These are phyloP conservation scores for Lutjanus argentimaculatus DNA, from an alignment of 2,797 vertebrate genomes.

Conservation along the genomic window DNA sequence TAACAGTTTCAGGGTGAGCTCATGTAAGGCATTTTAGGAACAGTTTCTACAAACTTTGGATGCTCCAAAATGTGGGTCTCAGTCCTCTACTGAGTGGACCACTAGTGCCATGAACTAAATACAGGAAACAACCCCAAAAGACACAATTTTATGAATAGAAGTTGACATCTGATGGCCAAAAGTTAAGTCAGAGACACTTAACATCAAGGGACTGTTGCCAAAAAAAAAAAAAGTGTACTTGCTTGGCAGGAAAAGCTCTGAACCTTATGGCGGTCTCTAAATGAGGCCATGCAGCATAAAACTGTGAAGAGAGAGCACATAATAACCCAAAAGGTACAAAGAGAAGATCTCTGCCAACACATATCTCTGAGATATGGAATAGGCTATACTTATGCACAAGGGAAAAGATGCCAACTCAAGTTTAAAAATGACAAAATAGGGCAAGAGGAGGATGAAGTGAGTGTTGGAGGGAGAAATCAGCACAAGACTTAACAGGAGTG, in stretches of 20 bases:
- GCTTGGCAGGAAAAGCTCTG: conserved; percentile 43
- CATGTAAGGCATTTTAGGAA: conserved; percentile 1
- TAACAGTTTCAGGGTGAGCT: conserved; percentile 7
- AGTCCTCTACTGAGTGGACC: conserved; percentile 12
- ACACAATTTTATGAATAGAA: conserved; percentile 15
- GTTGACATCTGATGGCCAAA: conserved; percentile 52
- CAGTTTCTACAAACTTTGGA: conserved; percentile 13
- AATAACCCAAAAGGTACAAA: conserved; percentile 42
- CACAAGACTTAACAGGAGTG: background rate
- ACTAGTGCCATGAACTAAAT: conserved; percentile 38
- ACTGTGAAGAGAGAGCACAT: conserved; percentile 34
- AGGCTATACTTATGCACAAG: conserved; percentile 40
- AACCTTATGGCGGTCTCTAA: conserved; percentile 41
- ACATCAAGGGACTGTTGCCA: conserved; percentile 43
- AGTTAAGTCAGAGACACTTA: conserved; percentile 36
- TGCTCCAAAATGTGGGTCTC: conserved; percentile 23
- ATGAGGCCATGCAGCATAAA: conserved; percentile 32
- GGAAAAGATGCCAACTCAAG: conserved; percentile 34
- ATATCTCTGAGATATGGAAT: conserved; percentile 36
- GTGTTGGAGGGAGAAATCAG: conserved; percentile 9
- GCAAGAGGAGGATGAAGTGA: conserved; percentile 1
- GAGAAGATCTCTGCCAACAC: conserved; percentile 32
- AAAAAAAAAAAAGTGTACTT: conserved; percentile 28
- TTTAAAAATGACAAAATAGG: conserved; percentile 50
- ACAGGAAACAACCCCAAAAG: conserved; percentile 17